Percentiles rank a stretch among this genome's conserved stretches.
phyloP scores from a whole-genome alignment of 2,113 vertebrate species.

The Xenopus tropicalis region DNA sequence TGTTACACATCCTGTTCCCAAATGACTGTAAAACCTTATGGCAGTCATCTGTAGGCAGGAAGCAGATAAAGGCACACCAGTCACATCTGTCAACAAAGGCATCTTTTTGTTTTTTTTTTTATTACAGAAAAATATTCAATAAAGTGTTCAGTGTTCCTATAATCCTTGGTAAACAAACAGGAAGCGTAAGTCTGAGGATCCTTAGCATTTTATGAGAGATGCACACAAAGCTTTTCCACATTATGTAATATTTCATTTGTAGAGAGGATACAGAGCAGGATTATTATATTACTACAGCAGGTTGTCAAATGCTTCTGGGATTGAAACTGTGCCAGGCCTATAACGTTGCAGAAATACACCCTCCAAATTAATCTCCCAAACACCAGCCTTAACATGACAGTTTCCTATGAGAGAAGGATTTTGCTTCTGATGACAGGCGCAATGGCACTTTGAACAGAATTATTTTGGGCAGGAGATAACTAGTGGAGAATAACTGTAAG shows the following conservation, averaged over 20 bases:
- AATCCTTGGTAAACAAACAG: not conserved
- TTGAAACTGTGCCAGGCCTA: constrained; percentile 24
- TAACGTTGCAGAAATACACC: constrained; percentile 25
- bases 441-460: constrained; percentile 35
- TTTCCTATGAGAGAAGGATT: constrained; percentile 28
- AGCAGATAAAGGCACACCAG: too few species aligned
- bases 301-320: constrained; percentile 36
- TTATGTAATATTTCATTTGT: constrained; percentile 37
- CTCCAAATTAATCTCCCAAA: constrained; percentile 35
- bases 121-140: too few species aligned
- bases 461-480: constrained; percentile 36
- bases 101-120: too few species aligned
- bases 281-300: constrained; percentile 37
- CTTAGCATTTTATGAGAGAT: too few species aligned
- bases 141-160: too few species aligned
- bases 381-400: constrained; percentile 34
- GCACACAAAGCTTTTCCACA: not conserved
- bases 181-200: not conserved
- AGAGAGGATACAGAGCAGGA: constrained; percentile 26
- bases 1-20: too few species aligned
- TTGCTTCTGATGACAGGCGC: constrained; percentile 31
- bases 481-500: constrained; percentile 40
- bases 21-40: too few species aligned
- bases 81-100: too few species aligned
- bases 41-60: too few species aligned